Evolutionary conservation across 2,113 vertebrate species (phyloP).

Genomic region (Rhineura floridana): DNA sequence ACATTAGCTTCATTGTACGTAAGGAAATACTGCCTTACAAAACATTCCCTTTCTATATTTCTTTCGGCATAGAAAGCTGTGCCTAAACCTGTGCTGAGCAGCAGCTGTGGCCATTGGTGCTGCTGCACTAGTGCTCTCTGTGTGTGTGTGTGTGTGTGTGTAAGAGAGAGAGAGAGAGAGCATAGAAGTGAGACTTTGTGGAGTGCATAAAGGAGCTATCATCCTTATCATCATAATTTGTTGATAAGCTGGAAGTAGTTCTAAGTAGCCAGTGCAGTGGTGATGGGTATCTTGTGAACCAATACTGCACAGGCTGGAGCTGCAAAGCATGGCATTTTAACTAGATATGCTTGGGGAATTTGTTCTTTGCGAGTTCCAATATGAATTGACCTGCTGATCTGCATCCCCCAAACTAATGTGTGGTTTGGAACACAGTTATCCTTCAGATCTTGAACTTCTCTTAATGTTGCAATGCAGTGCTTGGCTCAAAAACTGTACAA

Average conservation of each 20-base stretch:
- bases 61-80: no score
- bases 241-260: no score
- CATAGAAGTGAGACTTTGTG: no score
- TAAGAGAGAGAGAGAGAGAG: no score
- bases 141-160: no score
- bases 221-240: background rate
- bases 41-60: no score
- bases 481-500: background rate
- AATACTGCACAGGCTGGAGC: background rate
- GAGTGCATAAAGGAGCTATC: background rate
- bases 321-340: background rate
- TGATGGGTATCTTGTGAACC: background rate
- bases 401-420: background rate
- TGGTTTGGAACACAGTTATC: background rate
- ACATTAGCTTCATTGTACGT: no score
- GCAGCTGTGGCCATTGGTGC: background rate
- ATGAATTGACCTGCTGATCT: background rate
- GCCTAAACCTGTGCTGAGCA: background rate
- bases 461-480: background rate
- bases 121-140: no score
- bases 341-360: no score
- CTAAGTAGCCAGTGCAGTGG: background rate
- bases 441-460: background rate
- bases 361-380: no score
- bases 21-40: no score